Percentiles rank a stretch among this genome's conserved stretches.
Conservation (phyloP, 2,113 vertebrate genomes). For the Epinephelus moara region DNA sequence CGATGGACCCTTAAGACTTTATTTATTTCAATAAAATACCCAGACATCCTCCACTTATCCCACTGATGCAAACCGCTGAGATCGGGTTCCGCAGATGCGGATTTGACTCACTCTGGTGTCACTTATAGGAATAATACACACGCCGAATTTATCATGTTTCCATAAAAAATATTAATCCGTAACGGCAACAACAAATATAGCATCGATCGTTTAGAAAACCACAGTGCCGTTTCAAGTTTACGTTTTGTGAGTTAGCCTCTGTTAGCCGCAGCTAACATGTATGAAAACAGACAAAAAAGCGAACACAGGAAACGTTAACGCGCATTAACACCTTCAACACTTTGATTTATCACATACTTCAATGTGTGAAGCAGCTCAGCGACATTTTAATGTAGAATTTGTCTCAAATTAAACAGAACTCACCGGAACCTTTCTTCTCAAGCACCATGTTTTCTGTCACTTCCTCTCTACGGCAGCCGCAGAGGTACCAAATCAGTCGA, state of each 20-base stretch:
- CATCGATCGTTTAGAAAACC: background rate
- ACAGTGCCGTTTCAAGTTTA: background rate
- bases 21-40: background rate
- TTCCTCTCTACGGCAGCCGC: conserved; percentile 44
- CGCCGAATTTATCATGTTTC: background rate
- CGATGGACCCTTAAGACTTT: background rate
- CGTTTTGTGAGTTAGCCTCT: background rate
- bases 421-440: conserved; percentile 78
- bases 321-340: accelerated
- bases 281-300: accelerated
- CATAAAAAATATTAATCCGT: accelerated
- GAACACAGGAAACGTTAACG: accelerated
- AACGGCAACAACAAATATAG: background rate
- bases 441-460: conserved; percentile 58
- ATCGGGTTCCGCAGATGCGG: background rate
- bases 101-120: background rate
- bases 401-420: background rate
- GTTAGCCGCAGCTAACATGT: background rate
- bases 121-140: background rate
- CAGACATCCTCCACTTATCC: background rate
- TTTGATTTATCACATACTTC: accelerated
- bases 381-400: accelerated
- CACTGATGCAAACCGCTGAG: background rate
- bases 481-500: background rate
- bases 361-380: accelerated